A percentile compares a stretch with the other conserved stretches of the same genome.
phyloP scores from a whole-genome alignment of 2,113 vertebrate species.

The Conger conger region DNA sequence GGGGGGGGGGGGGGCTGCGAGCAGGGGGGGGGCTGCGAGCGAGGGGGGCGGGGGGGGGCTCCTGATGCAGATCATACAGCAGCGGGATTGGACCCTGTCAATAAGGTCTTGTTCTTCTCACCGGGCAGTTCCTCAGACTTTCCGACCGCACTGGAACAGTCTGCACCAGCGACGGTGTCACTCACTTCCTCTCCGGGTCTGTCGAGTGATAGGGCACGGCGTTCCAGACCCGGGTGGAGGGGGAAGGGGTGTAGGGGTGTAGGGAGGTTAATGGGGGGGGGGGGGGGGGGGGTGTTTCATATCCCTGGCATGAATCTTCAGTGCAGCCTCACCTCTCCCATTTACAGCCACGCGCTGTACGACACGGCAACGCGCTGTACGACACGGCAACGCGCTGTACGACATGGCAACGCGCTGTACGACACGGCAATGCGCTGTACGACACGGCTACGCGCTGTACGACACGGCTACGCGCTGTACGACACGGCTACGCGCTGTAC shows the following conservation, averaged over 20 bases:
- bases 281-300: slow-evolving; percentile 15
- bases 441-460: too few species aligned
- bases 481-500: too few species aligned
- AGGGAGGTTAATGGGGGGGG: slow-evolving; percentile 17
- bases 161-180: slow-evolving; percentile 78
- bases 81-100: slow-evolving; percentile 73
- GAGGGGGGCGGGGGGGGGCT: slow-evolving; percentile 14
- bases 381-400: too few species aligned
- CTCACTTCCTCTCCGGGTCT: slow-evolving; percentile 64
- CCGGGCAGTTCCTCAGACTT: slow-evolving; percentile 80
- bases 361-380: too few species aligned
- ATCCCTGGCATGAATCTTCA: slow-evolving; percentile 54
- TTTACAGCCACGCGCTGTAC: too few species aligned
- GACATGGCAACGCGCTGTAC: too few species aligned
- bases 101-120: slow-evolving; percentile 86
- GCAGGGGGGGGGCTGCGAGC: slow-evolving; percentile 23
- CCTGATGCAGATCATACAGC: slow-evolving; percentile 70
- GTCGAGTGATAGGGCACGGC: slow-evolving; percentile 68
- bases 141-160: slow-evolving; percentile 89
- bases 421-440: too few species aligned
- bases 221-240: slow-evolving; percentile 71
- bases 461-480: too few species aligned
- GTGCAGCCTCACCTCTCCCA: slow-evolving; percentile 50
- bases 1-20: background rate
- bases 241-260: slow-evolving; percentile 25